Conservation (phyloP, 2,888 invertebrate species). For the Seira sanloemensis region DNA sequence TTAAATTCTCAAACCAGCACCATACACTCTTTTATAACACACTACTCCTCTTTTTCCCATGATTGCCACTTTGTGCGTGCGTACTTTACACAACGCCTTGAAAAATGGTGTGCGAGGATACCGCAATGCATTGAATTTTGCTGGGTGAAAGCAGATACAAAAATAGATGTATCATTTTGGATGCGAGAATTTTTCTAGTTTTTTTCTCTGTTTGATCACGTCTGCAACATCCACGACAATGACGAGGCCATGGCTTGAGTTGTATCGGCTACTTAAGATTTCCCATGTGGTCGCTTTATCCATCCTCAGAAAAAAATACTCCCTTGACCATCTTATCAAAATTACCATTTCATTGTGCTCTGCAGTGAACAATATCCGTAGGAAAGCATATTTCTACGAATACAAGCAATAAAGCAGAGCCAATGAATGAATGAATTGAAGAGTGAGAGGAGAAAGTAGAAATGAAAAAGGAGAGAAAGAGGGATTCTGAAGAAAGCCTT, state of each 20-base stretch:
- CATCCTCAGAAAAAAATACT: constrained; percentile 1
- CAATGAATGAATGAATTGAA: constrained; percentile 33
- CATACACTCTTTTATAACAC: background rate
- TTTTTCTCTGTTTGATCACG: constrained; percentile 8
- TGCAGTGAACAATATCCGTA: background rate
- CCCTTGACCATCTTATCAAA: constrained; percentile 1
- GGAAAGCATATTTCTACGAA: background rate
- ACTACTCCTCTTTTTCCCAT: constrained; percentile 1
- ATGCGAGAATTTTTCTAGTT: background rate
- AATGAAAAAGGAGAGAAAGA: background rate
- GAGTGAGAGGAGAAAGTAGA: background rate
- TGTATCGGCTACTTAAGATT: constrained; percentile 50
- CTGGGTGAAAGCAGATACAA: no score
- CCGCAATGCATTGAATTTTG: background rate
- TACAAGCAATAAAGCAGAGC: constrained; percentile 6
- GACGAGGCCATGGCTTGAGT: background rate
- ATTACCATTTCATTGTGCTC: constrained; percentile 8
- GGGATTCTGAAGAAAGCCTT: background rate
- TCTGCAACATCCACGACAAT: background rate
- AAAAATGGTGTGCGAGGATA: background rate
- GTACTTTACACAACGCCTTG: background rate
- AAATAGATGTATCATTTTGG: no score
- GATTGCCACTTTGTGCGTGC: background rate
- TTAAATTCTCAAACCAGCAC: constrained; percentile 44
- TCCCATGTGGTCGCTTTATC: constrained; percentile 57